phyloP scores from a whole-genome alignment of 2,797 vertebrate genomes.

The Pseudochaenichthys georgianus region DNA sequence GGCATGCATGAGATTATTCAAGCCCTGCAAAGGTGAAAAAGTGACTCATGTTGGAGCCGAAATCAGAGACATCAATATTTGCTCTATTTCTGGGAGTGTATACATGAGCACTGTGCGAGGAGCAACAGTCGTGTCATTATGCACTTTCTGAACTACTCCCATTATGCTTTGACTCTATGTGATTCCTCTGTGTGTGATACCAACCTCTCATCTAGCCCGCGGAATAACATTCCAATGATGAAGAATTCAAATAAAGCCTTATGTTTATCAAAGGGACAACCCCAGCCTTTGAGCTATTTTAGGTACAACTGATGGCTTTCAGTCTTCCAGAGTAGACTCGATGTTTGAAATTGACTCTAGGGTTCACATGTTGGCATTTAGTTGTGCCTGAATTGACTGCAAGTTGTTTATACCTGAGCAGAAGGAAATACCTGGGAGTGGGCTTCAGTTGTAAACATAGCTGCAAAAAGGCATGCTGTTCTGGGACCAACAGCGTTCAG shows the following conservation, averaged over 20 bases:
- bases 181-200: conserved; percentile 59
- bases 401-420: conserved; percentile 46
- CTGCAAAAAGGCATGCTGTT: conserved; percentile 37
- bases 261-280: conserved; percentile 69
- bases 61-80: conserved; percentile 73
- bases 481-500: conserved; percentile 12
- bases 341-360: conserved; percentile 34
- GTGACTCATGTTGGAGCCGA: conserved; percentile 47
- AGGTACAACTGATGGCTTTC: conserved; percentile 70
- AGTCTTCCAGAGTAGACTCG: conserved; percentile 41
- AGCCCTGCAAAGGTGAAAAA: conserved; percentile 41
- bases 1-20: conserved; percentile 22
- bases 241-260: conserved; percentile 61
- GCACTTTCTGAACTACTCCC: conserved; percentile 63
- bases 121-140: conserved; percentile 76
- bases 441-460: conserved; percentile 43
- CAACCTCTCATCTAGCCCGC: conserved; percentile 52
- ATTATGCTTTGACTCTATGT: conserved; percentile 65
- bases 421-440: conserved; percentile 46
- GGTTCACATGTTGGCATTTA: conserved; percentile 30
- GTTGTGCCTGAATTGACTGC: conserved; percentile 28
- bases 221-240: conserved; percentile 68
- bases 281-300: conserved; percentile 71
- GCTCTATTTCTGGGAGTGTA: conserved; percentile 56
- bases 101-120: conserved; percentile 29